Percentiles rank a stretch among this genome's conserved stretches.
These are phyloP conservation scores for Sander vitreus DNA, from an alignment of 2,113 vertebrate genomes.

Conservation along the genomic window DNA sequence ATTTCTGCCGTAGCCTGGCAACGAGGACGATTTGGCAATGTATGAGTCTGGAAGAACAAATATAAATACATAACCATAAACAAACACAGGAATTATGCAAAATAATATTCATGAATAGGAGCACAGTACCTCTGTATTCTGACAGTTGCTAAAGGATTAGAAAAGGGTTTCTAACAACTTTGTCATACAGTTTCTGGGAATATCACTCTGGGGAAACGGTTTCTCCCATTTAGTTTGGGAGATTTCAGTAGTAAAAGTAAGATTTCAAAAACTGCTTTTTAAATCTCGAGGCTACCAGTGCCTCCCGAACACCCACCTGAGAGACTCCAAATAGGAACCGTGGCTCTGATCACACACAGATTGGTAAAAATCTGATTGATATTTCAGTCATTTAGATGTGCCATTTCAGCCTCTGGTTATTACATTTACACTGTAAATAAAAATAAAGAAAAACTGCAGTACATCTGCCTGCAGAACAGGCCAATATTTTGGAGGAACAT, in stretches of 20 bases:
- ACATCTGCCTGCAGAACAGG: neutral
- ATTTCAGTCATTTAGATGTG: neutral
- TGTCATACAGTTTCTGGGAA: neutral
- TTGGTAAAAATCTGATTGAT: neutral
- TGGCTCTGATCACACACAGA: neutral
- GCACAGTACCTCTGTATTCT: neutral
- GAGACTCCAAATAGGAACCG: neutral
- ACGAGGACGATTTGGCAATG: constrained; percentile 92
- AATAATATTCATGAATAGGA: constrained; percentile 6
- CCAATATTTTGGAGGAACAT: neutral
- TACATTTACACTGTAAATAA: neutral
- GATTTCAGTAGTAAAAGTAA: too few relatives aligned
- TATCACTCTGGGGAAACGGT: neutral
- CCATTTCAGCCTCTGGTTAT: neutral
- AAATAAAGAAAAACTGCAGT: neutral
- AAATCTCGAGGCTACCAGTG: neutral
- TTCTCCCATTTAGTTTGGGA: neutral
- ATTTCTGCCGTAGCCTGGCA: constrained; percentile 93
- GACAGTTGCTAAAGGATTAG: constrained; percentile 8
- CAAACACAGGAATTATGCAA: constrained; percentile 14
- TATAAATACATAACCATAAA: constrained; percentile 32
- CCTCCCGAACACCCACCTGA: neutral
- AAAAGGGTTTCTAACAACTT: neutral
- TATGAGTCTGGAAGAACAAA: constrained; percentile 88
- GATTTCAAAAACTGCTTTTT: constrained; percentile 4